Base-by-base conservation (phyloP, 1,140 invertebrate species). In the Colletes latitarsis region DNA sequence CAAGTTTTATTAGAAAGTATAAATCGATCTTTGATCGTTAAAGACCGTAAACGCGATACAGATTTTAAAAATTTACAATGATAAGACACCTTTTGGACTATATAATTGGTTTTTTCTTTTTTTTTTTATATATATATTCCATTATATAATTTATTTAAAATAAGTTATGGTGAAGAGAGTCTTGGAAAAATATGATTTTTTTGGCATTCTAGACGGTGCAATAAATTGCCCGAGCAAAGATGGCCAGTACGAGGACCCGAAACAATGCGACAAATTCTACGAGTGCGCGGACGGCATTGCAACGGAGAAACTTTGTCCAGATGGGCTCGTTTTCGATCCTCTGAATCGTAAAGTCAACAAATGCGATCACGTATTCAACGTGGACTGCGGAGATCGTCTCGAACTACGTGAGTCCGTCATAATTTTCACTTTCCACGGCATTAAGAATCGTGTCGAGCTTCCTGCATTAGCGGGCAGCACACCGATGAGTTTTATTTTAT, bases 291-390 rank as follows among this genome's bases (percentile, higher is more conserved):
- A 98, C 82, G 96, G 96, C 5, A 91, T 95, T 10, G 94, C 96
- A 15, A 96, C 93, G 67, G 95, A 95, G 83, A 97, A 97, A 92
- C 94, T 97, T 1, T 98, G 97, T 89, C 96, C 97, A 6, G 97
- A 98, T 90, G 97, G 97, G 80, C 94, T 98, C 17, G 97, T 98
- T 21, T 98, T 98, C 92, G 97, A 98, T 94, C 96, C 96, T 2
- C 89, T 95, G 74, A 97, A 96, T 93, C 95, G 96, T 82, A 97
- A 97, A 93, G 94, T 97, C 89, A 98, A 97, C 94, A 98, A 98
- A 91, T 98, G 97, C 90, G 97, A 98, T 92, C 97, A 98, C 89
- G 96, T 97, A 86, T 98, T 98, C 95, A 97, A 97, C 85, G 96
- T 98, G 10, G 97, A 98, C 89, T 98, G 97, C 89, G 96, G 96